Base-by-base conservation (phyloP, 1,140 invertebrate genomes). In the Hycleus phaleratus region DNA sequence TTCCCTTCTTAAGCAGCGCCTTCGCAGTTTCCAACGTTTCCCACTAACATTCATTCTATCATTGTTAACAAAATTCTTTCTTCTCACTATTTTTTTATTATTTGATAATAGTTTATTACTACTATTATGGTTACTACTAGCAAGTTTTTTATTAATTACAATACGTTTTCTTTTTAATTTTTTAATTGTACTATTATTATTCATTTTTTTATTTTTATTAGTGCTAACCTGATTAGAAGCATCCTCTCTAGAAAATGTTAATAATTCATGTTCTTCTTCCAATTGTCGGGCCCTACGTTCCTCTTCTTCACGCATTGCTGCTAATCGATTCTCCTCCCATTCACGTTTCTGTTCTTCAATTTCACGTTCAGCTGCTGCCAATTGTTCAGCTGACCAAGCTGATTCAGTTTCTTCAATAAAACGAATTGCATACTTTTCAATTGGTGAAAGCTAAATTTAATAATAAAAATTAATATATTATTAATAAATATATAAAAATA, bases 401-500 rank as follows among this genome's bases (percentile, higher is more conserved):
- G 91, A 90, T 72, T 94, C 91, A 9, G 85, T 85, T 50, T 83
- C 82, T 75, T 98, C 96, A 56, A 97, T 85, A 65, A 94, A 89
- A 18, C 84, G 82, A 81, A 98, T 90, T 12, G 95, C 96, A 76
- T 96, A 98, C 49, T 86, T 82, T 75, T 98, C 95, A 50, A 98
- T 85, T 1, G 91, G 88, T 26, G 87, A 88, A 26, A 98, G 74
- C 93, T 97, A 75, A 24, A 72, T 59, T 68, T 60, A 58, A 40
- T 46, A 26, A 50, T 9, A 12, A 44, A 48, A 25, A 40, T 18
- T 6, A 38, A 46, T 26, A 48, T n/a, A 56, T 46, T 2, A 47
- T 25, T 45, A 8, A 43, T 48, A 46, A 46, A 6, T 47, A 10
- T 47, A 10, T 12, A n/a, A 47, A n/a, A 59, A 50, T 4, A 50